Base-by-base conservation (phyloP, 1,140 invertebrate genomes). In the Galleria mellonella region DNA sequence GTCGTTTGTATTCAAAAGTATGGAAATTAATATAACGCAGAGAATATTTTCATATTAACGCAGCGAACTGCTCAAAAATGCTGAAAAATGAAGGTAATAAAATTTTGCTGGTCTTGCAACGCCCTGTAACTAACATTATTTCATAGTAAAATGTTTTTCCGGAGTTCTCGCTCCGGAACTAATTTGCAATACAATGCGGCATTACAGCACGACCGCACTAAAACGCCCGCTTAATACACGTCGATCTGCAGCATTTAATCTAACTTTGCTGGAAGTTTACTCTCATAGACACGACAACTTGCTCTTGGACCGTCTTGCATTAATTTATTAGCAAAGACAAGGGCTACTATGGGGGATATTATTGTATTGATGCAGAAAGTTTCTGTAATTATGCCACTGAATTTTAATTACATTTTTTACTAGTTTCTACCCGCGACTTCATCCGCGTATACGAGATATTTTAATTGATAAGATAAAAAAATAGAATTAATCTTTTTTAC, bases 251-350 rank as follows among this genome's bases (percentile, higher is more conserved):
- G 39, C 73, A 55, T 77, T 76, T 72, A 81, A 81, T 81, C 71
- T 77, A 81, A 81, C 70, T 81, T 81, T 57, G 43, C 56, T 81
- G 69, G 76, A 81, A 81, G 68, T 81, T 81, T 57, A 40, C 56
- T 62, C 54, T 55, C 57, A 58, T 37, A 37, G 35, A 37, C 35
- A 37, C 62, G 55, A 58, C 57, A 54, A 70, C 51, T 74, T 69
- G 51, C 60, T 62, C 55, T 38, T 33, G 49, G 47, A 36, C 23
- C 58, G 43, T 47, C 71, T 79, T 66, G 69, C 70, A 74, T 79
- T 75, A 76, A 79, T 37, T 76, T 79, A 70, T 69, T 51, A 62
- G 57, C 52, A 55, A 53, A 47, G 51, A 50, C 54, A 48, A 49
- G 43, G 46, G 55, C 47, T 45, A n/a, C n/a, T n/a, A 53, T 56